Evolutionary conservation across 2,888 invertebrate species (phyloP), one percentile per base, ranked within the genome.

Genomic region (Hirtodrosophila confusa): DNA sequence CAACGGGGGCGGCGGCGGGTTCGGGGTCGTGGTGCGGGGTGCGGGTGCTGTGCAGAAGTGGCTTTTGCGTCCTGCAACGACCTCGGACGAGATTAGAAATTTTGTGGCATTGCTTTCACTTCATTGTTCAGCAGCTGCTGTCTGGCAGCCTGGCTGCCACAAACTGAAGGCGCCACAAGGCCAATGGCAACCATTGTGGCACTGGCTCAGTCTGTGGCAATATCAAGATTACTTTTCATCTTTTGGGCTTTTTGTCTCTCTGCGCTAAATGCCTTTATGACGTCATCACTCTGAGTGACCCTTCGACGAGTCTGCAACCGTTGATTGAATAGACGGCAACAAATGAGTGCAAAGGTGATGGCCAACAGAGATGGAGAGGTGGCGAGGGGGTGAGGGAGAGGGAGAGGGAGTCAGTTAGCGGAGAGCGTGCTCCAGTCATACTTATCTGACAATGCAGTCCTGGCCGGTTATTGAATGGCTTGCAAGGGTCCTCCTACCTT

Each of bases 11-110:
- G 10, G 35, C 5, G 17, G 17, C 17, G 1, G 17, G n/a, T n/a
- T n/a, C 10, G 4, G 27, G 2, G 23, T n/a, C 11, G 29, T 9
- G 17, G n/a, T n/a, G n/a, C n/a, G n/a, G n/a, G n/a, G n/a, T n/a
- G n/a, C n/a, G n/a, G n/a, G n/a, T n/a, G n/a, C n/a, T 17, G 17
- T 17, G 17, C 17, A 17, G 17, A 17, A 17, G 17, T 17, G 17
- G 17, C 17, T 17, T 17, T 17, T 10, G 48, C 54, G 37, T 69
- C 49, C 57, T 41, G 51, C 40, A 23, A 51, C 48, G 65, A 77
- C 66, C 75, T 64, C 70, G 67, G 44, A 79, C 65, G 75, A 87
- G 88, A 84, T 84, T 86, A 86, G 83, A 72, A 70, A 79, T 85
- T 79, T 70, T 74, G 86, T 77, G 83, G 86, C 79, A 69, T 77